A percentile compares a stretch with the other conserved stretches of the same genome.
These are phyloP conservation scores for Sebastolobus alascanus DNA, from an alignment of 2,797 vertebrate species.

Conservation along the genomic window DNA sequence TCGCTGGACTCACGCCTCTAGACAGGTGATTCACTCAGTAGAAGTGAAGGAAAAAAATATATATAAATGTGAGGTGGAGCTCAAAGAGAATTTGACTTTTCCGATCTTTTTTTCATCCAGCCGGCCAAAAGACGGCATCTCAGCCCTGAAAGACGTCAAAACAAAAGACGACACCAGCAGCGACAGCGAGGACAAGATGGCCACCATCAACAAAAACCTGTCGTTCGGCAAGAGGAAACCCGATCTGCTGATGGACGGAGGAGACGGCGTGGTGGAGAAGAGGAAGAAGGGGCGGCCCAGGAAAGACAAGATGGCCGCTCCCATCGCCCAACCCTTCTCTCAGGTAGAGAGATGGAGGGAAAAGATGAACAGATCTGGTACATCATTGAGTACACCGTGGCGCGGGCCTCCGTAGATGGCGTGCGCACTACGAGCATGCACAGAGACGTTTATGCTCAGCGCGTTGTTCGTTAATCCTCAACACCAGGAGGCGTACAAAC, in stretches of 20 bases:
- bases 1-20: constrained; percentile 83
- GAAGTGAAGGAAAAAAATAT: not conserved
- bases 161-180: constrained; percentile 95
- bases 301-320: constrained; percentile 92
- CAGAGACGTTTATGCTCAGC: too few species aligned
- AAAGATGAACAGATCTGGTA: not conserved
- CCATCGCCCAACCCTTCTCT: constrained; percentile 86
- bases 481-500: too few species aligned
- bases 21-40: constrained; percentile 85
- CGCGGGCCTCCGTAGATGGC: too few species aligned
- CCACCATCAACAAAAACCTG: constrained; percentile 88
- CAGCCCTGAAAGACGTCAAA: constrained; percentile 87
- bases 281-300: constrained; percentile 96
- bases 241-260: constrained; percentile 88
- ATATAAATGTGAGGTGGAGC: not conserved
- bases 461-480: too few species aligned
- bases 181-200: constrained; percentile 96
- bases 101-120: not conserved
- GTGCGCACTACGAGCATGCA: too few species aligned
- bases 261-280: constrained; percentile 92
- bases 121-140: constrained; percentile 89
- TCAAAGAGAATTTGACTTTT: not conserved
- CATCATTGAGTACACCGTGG: not conserved
- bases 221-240: constrained; percentile 90
- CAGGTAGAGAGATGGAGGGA: constrained; percentile 70